Evolutionary conservation across 2,888 invertebrate genomes (phyloP), one percentile per base, ranked within the genome.

Genomic region (Andrena hattorfiana): DNA sequence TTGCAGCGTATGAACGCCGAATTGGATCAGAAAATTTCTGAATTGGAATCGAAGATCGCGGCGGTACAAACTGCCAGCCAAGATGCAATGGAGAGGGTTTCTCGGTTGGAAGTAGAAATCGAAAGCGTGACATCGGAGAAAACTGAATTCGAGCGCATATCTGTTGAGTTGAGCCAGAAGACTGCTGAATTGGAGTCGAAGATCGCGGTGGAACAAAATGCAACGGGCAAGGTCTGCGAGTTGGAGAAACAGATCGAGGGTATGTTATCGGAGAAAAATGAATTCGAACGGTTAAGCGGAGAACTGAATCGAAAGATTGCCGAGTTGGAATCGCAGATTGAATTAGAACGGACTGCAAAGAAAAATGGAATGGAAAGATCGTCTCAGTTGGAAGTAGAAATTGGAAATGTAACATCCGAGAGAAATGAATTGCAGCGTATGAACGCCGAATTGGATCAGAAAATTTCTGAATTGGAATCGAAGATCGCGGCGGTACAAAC

Each of bases 211-310:
- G 48, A 48, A 16, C 16, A 48, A 48, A 48, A 48, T 48, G 48
- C 2, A 48, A 0, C 16, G 16, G 16, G 2, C 0, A 48, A 16
- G 16, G 1, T 48, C 4, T 16, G 3, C 2, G 16, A 48, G 48
- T 0, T 16, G 48, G 48, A 48, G 0, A 16, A 48, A 16, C 16
- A 48, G 48, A 48, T 48, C 10, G 16, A 8, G 16, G 0, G 16
- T 48, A 2, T 13, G 1, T 0, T 16, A 48, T 13, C 13, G 0
- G 49, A 13, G n/a, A n/a, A 16, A 49, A 49, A 4, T 16, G 16
- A 16, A 49, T n/a, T 16, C 4, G 82, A 85, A 73, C 26, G 48
- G n/a, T 28, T 82, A 28, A 64, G 60, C 5, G 28, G 7, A 7
- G 56, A 77, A 28, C 23, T 64, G 0, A 23, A 35, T 0, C 13